A percentile compares a stretch with the other conserved stretches of the same genome.
Evolutionary conservation across 2,113 vertebrate species (phyloP).

Genomic region (Dendrocopos noguchii): DNA sequence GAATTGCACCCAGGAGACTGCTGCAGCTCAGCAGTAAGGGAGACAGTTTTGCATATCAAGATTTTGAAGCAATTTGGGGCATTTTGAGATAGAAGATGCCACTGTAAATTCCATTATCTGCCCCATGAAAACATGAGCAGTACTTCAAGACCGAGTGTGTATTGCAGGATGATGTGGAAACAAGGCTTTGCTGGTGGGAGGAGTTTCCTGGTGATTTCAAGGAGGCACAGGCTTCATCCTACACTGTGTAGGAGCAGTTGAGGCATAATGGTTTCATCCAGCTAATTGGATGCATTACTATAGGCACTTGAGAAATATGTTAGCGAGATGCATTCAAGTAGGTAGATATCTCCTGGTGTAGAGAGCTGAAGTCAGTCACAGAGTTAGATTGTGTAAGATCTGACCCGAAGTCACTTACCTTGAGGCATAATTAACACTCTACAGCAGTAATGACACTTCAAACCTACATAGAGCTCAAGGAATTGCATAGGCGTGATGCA

Average conservation of each 20-base stretch:
- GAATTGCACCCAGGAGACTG: neutral
- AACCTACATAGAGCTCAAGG: slow-evolving; percentile 25
- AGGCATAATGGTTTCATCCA: neutral
- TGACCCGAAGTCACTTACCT: slow-evolving; percentile 61
- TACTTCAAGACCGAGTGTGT: neutral
- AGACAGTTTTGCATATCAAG: slow-evolving; percentile 2
- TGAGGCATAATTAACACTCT: slow-evolving; percentile 46
- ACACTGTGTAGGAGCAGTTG: neutral
- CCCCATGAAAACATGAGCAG: neutral
- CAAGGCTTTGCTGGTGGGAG: neutral
- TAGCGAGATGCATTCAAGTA: slow-evolving; percentile 16
- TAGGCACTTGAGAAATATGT: slow-evolving; percentile 30
- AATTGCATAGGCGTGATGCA: slow-evolving; percentile 22
- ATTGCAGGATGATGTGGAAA: neutral
- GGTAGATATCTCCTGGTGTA: slow-evolving; percentile 28
- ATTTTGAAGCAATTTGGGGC: neutral
- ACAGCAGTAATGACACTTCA: slow-evolving; percentile 53
- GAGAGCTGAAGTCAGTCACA: slow-evolving; percentile 26
- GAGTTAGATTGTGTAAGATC: slow-evolving; percentile 47
- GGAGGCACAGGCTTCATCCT: neutral
- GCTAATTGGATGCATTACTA: slow-evolving; percentile 14
- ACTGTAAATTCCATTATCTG: neutral
- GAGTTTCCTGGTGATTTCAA: neutral
- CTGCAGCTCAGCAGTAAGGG: neutral
- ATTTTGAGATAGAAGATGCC: neutral